Evolutionary conservation across 30 jellyfish, hydroid and myxozoan species (phyloP).

Genomic region (Hydractinia echinata): DNA sequence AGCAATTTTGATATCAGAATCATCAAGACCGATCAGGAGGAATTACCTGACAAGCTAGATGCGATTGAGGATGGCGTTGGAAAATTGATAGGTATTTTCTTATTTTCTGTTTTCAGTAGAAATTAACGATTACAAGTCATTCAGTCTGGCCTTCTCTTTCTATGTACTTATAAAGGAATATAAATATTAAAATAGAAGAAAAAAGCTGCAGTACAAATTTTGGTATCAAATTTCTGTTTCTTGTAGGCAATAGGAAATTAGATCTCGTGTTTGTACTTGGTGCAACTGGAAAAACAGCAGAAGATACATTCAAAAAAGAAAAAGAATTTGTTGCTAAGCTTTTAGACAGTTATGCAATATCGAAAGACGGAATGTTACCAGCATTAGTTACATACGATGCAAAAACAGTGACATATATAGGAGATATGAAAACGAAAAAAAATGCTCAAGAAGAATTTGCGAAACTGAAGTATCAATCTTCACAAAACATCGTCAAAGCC

Average conservation of each 20-base stretch:
- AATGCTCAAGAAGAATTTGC: neutral
- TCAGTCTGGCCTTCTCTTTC: no score
- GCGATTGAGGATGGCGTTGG: constrained; percentile 11
- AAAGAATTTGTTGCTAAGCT: neutral
- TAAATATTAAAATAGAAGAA: no score
- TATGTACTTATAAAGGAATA: no score
- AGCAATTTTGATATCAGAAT: neutral
- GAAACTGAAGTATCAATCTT: neutral
- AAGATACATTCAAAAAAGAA: neutral
- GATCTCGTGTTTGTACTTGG: constrained; percentile 34
- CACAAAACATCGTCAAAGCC: neutral
- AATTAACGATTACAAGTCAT: no score
- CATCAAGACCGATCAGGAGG: neutral
- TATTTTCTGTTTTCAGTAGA: no score
- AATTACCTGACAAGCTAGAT: neutral
- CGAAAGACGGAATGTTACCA: neutral
- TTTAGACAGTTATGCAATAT: neutral
- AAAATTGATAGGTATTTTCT: constrained; percentile 10
- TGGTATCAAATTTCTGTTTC: neutral
- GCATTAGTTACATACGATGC: neutral
- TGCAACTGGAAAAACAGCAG: neutral
- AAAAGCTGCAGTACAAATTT: no score
- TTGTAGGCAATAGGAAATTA: constrained; percentile 28
- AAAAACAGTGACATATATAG: constrained; percentile 16
- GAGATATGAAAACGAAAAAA: constrained; percentile 4